Evolutionary conservation across 2,888 invertebrate species (phyloP).

Genomic region (Noctua fimbriata): DNA sequence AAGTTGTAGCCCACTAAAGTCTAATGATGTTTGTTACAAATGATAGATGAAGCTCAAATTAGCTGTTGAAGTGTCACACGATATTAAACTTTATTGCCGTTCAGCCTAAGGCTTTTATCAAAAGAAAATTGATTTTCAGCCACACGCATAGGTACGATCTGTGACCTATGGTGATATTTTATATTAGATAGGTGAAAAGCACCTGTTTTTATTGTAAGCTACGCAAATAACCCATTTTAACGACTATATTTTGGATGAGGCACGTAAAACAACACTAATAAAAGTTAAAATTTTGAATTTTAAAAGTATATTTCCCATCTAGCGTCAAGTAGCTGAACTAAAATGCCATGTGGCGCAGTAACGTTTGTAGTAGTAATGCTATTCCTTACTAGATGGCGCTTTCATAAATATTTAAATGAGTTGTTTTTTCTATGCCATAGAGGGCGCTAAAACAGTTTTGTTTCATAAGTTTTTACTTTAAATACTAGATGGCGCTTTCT

Average conservation of each 20-base stretch:
- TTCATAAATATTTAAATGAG: background rate
- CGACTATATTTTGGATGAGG: background rate
- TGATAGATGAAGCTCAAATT: slow-evolving; percentile 81
- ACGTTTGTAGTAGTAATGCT: slow-evolving; percentile 11
- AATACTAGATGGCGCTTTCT: slow-evolving; percentile 3
- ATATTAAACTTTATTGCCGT: slow-evolving; percentile 35
- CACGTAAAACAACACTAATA: background rate
- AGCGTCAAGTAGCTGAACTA: slow-evolving; percentile 63
- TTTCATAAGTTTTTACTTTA: background rate
- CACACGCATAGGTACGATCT: background rate
- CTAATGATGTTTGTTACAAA: slow-evolving; percentile 79
- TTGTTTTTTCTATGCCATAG: background rate
- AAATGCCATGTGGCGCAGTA: background rate
- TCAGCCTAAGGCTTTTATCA: background rate
- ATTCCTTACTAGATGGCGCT: slow-evolving; percentile 56
- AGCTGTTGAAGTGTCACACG: slow-evolving; percentile 35
- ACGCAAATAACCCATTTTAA: background rate
- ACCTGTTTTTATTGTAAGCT: background rate
- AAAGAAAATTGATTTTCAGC: background rate
- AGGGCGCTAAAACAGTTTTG: background rate
- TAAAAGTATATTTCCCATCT: slow-evolving; percentile 62
- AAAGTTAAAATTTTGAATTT: background rate
- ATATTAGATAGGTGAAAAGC: background rate
- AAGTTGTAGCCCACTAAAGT: slow-evolving; percentile 70
- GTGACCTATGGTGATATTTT: background rate